Percentiles rank a stretch among this genome's conserved stretches.
phyloP scores from a whole-genome alignment of 2,888 invertebrate genomes.

The Oxycera nigricornis region DNA sequence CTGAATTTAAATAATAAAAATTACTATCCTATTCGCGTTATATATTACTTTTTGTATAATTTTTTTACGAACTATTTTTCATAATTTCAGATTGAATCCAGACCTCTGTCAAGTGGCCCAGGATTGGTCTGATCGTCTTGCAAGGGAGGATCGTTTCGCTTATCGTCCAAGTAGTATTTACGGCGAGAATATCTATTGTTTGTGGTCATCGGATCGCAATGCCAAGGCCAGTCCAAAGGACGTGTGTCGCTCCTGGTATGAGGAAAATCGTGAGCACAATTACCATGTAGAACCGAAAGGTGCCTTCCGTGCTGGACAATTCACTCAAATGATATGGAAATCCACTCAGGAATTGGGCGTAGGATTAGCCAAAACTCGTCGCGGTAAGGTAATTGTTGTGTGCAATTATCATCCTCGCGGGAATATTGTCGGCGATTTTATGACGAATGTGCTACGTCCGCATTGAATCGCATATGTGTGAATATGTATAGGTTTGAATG shows the following conservation, averaged over 20 bases:
- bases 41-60: no score
- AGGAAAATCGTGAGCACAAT: constrained; percentile 65
- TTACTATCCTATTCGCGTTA: no score
- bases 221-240: constrained; percentile 64
- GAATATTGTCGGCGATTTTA: constrained; percentile 52
- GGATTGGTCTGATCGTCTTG: constrained; percentile 75
- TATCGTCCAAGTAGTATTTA: constrained; percentile 71
- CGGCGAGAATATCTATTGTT: constrained; percentile 68
- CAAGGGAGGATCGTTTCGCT: constrained; percentile 69
- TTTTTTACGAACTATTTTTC: no score
- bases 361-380: constrained; percentile 73
- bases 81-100: constrained; percentile 63
- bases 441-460: constrained; percentile 50
- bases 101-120: constrained; percentile 71
- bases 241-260: constrained; percentile 67
- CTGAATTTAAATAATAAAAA: no score
- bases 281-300: constrained; percentile 62
- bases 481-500: not conserved
- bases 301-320: constrained; percentile 68
- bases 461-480: constrained; percentile 43
- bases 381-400: constrained; percentile 83
- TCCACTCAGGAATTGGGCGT: constrained; percentile 73
- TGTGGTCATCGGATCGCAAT: constrained; percentile 66
- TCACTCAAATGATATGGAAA: constrained; percentile 78
- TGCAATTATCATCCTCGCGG: constrained; percentile 53